Evolutionary conservation across 2,888 invertebrate species (phyloP), one percentile per base, ranked within the genome.

Genomic region (Dynastes tityus): DNA sequence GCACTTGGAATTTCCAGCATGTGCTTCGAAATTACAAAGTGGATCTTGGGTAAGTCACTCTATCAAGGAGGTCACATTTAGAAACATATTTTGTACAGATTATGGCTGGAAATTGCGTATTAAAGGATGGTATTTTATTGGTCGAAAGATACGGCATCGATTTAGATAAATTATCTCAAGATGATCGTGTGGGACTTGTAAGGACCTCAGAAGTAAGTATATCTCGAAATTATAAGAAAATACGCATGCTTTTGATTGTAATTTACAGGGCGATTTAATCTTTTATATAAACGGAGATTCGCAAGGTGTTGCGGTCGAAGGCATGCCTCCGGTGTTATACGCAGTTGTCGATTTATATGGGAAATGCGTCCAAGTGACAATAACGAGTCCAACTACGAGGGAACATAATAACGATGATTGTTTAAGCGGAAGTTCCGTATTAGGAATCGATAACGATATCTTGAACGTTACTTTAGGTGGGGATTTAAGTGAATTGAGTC

Each of bases 201-300:
- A 91, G 95, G 84, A 95, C 95, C 37, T 92, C 93, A 74, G 93
- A 94, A 88, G 94, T 94, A 89, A 84, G 85, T 77, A 45, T 40
- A 0, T 32, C 32, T 5, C 5, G 5, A 32, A 32, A 32, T 32
- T 32, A 32, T 5, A 32, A 32, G 32, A 5, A 32, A 32, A 5
- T 51, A 16, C 16, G 11, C 22, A 61, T 9, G 4, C 1, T 13
- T 29, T 29, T 8, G 1, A 9, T 45, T 49, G 64, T 70, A 49
- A 32, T 32, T 32, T 32, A 4, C 79, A 95, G 93, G 95, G 94
- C 8, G 96, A 96, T 84, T 89, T 98, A 79, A 92, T 96, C 85
- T 97, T 97, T 88, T 97, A 94, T 87, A 92, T 98, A 22, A 98
- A 98, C 88, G 97, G 96, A 1, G 92, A 94, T 83, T 95, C 96